phyloP scores from a whole-genome alignment of 1,140 invertebrate genomes.

The Daktulosphaira vitifoliae region DNA sequence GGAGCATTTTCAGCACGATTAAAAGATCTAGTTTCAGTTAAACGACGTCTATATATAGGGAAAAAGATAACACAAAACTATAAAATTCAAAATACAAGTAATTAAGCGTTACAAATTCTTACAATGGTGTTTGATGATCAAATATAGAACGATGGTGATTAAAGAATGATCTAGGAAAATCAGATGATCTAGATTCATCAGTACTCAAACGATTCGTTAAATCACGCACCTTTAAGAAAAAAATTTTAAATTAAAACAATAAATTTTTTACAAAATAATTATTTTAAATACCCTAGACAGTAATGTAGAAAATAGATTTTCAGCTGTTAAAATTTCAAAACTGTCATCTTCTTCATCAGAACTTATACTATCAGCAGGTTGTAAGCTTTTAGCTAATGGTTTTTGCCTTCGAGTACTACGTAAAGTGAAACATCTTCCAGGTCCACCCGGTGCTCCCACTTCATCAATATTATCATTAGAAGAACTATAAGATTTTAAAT shows the following conservation, averaged over 20 bases:
- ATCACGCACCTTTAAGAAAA: slow-evolving; percentile 62
- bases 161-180: slow-evolving; percentile 39
- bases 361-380: slow-evolving; percentile 69
- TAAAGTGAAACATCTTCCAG: slow-evolving; percentile 38
- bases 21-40: slow-evolving; percentile 42
- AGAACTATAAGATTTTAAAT: slow-evolving; percentile 23
- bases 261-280: neutral
- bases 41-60: slow-evolving; percentile 35
- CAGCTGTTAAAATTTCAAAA: slow-evolving; percentile 80
- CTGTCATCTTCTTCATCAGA: slow-evolving; percentile 82
- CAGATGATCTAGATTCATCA: slow-evolving; percentile 55
- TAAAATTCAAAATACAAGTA: neutral
- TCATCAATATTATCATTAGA: slow-evolving; percentile 36
- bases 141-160: slow-evolving; percentile 39
- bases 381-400: slow-evolving; percentile 56
- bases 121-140: slow-evolving; percentile 37
- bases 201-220: slow-evolving; percentile 75
- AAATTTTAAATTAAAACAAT: slow-evolving; percentile 28
- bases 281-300: slow-evolving; percentile 59
- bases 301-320: slow-evolving; percentile 79
- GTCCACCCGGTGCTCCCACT: slow-evolving; percentile 7
- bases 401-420: slow-evolving; percentile 42
- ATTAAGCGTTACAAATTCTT: neutral
- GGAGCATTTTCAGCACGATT: slow-evolving; percentile 43
- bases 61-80: slow-evolving; percentile 17